Base-by-base conservation (phyloP, 2,888 invertebrate species). In the Esperia sulphurella region DNA sequence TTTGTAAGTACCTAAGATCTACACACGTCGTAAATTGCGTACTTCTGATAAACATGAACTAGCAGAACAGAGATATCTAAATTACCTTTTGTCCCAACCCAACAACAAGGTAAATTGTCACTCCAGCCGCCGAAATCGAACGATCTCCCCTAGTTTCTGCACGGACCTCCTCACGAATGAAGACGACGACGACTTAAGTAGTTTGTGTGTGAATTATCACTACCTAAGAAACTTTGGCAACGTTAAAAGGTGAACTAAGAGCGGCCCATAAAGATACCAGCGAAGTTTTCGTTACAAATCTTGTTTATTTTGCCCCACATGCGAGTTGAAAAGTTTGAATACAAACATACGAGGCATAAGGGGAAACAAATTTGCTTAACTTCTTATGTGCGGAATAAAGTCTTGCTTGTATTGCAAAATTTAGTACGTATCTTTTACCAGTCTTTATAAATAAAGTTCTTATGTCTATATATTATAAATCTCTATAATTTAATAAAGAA, bases 261-360 rank as follows among this genome's bases (percentile, higher is more conserved):
- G 21, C 21, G 41, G 35, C 31, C 45, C 41, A 41, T 41, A 41
- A 49, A 35, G 43, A 50, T 50, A 30, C 43, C 28, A 14, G 28
- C 37, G n/a, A 47, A 48, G 41, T 47, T 48, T 31, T n/a, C 13
- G 37, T 37, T 42, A 39, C 47, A 40, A 48, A 42, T 48, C 45
- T 51, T 51, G 43, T 51, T 51, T 51, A 44, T 45, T 35, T 37
- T 47, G 14, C 42, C 38, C 41, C 12, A 41, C 42, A 29, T 33
- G 30, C n/a, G 51, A 51, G 48, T 51, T 48, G 8, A 39, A 31
- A 51, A 51, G 39, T 51, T 48, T 48, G 48, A 43, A 48, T 51
- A 33, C 43, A 48, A 48, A 48, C 50, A 47, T 46, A 46, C 48
- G 45, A 51, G 38, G 12, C 50, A 31, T 42, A 42, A 41, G 45